Evolutionary conservation across 2,113 vertebrate genomes (phyloP), one percentile per base, ranked within the genome.

Genomic region (Actenoides lindsayi): DNA sequence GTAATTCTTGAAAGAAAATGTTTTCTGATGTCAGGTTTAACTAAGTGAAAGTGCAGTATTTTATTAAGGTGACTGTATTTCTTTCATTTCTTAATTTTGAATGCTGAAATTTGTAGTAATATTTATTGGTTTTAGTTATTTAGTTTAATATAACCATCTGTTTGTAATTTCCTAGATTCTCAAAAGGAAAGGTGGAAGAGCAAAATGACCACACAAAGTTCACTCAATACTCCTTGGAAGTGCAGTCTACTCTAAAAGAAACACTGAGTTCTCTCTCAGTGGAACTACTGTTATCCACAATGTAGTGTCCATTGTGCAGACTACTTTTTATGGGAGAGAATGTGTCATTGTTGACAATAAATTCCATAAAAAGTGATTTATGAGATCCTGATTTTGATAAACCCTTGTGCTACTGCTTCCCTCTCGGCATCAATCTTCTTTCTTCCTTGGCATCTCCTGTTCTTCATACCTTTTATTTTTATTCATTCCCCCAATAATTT

Each of bases 111-210:
- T 71, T 70, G 2, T 53, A 84, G 54, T 28, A 3, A 20, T 44
- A 74, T n/a, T 77, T 65, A 4, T 28, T 78, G 1, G 1, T 0
- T 62, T 81, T 69, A 81, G 4, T 2, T 53, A 27, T 6, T n/a
- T 68, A 44, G 1, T 62, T 89, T 51, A 64, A 59, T n/a, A 48
- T 5, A 60, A 33, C 7, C 16, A 68, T 64, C 13, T 39, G 3
- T 3, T 57, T 87, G 5, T 27, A 37, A 59, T 84, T 67, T 82
- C 37, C 6, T 74, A 63, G 16, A 67, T 57, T 78, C 13, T 39
- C 10, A 33, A 79, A 79, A 59, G 6, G 5, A 90, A 82, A 62
- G 11, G 6, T 1, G 6, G 6, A 27, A 39, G 16, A 88, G 3
- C 6, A 71, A 92, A 78, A 59, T 17, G 0, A 51, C 37, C 51